Evolutionary conservation across 2,113 vertebrate genomes (phyloP), one percentile per base, ranked within the genome.

Genomic region (Larimichthys polyactis): DNA sequence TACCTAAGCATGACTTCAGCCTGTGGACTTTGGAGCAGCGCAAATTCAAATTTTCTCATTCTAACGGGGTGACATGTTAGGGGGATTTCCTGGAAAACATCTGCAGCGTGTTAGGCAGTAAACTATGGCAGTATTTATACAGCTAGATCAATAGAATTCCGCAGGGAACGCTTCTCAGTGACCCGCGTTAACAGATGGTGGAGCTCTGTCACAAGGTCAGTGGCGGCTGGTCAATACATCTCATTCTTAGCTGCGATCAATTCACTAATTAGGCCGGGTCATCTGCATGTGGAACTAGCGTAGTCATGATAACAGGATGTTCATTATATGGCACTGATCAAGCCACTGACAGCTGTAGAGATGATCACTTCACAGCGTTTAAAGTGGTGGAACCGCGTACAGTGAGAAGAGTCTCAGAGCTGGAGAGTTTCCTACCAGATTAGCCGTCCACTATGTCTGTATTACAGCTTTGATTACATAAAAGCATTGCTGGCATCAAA

Each of bases 121-220:
- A 86, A 72, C 63, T 64, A 22, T 78, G 58, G 81, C 43, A 32
- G 48, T 84, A 69, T 92, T 90, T 83, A 69, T 49, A 86, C 82
- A 91, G 88, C 59, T 80, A 79, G 82, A 90, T 88, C 84, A 90
- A 90, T 90, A 89, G 66, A 79, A 79, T 73, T 52, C 80, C 78
- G 63, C 67, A 40, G 68, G 85, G 79, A 82, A 32, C 76, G 40
- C n/a, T 51, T 48, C 44, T 79, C 78, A 70, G 4, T 80, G 75
- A 86, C 78, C 75, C 70, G 9, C 19, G n/a, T 62, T 27, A 51
- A 73, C 72, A 65, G 78, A 77, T 71, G 79, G 49, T n/a, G 32
- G 54, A 52, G 54, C 74, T 71, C 77, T 79, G 78, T 87, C 67
- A 71, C 58, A 83, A 89, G 88, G 90, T 92, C 90, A 85, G 43